phyloP scores from a whole-genome alignment of 1,140 invertebrate genomes.

The Pinna nobilis region DNA sequence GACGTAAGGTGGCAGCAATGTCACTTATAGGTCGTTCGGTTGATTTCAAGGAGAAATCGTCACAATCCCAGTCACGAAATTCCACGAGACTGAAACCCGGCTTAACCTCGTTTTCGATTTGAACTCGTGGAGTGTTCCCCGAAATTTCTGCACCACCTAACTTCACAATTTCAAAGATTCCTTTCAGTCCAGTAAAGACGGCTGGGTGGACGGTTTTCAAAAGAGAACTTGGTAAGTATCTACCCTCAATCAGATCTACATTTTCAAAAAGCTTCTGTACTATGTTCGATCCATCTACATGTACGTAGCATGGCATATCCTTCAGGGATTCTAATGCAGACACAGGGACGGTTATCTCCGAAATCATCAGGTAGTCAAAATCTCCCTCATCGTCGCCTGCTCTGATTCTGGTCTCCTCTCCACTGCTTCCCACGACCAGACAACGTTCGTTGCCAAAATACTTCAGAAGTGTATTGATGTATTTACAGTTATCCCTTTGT shows the following conservation, averaged over 20 bases:
- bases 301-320: conserved; percentile 35
- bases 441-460: conserved; percentile 30
- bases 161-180: background rate
- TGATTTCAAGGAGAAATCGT: too few species aligned
- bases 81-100: conserved; percentile 7
- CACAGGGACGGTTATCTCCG: conserved; percentile 16
- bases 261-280: background rate
- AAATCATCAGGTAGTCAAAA: conserved; percentile 33
- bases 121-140: background rate
- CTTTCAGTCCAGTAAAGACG: conserved; percentile 11
- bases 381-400: conserved; percentile 24
- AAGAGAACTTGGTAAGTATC: background rate
- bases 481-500: conserved; percentile 26
- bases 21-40: too few species aligned
- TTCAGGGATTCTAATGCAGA: conserved; percentile 12
- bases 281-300: conserved; percentile 8
- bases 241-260: background rate
- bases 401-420: conserved; percentile 25
- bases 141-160: background rate
- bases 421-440: conserved; percentile 37
- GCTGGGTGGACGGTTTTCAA: background rate
- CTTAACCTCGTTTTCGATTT: conserved; percentile 11
- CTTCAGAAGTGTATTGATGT: background rate
- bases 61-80: conserved; percentile 1
- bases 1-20: too few species aligned